These are phyloP conservation scores for Drosophila setifemur DNA, from an alignment of 1,140 invertebrate genomes.

Conservation along the genomic window DNA sequence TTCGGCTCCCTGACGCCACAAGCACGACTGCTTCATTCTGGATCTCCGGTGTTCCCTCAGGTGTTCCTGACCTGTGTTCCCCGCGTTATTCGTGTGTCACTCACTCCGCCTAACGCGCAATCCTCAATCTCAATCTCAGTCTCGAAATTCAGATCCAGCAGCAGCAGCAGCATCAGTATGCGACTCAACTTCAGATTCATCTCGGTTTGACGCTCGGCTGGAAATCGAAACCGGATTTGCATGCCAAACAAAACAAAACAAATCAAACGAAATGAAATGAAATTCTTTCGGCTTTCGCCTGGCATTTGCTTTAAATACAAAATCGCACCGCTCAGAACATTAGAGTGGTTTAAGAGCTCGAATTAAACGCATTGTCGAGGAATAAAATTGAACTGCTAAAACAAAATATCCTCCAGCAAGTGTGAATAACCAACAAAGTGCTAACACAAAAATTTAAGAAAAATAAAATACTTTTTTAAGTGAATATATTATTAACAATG, in stretches of 20 bases:
- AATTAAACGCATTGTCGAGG: constrained; percentile 45
- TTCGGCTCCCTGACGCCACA: constrained; percentile 42
- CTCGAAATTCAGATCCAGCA: constrained; percentile 21
- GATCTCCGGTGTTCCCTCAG: constrained; percentile 12
- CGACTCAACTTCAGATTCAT: constrained; percentile 19
- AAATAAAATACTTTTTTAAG: neutral
- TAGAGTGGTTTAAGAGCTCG: constrained; percentile 73
- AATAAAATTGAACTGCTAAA: neutral
- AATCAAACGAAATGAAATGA: constrained; percentile 43
- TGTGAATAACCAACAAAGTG: constrained; percentile 17
- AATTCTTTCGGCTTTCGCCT: constrained; percentile 58
- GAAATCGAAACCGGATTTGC: constrained; percentile 68
- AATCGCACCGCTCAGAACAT: constrained; percentile 66
- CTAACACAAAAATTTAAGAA: constrained; percentile 6
- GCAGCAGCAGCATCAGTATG: constrained; percentile 1
- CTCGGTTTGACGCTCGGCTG: constrained; percentile 45
- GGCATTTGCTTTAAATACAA: constrained; percentile 70
- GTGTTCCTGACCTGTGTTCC: constrained; percentile 42
- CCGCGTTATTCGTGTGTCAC: constrained; percentile 55
- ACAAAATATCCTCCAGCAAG: constrained; percentile 21
- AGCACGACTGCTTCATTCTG: constrained; percentile 55
- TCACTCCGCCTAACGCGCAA: constrained; percentile 41
- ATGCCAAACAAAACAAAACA: constrained; percentile 26
- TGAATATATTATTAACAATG: constrained; percentile 20
- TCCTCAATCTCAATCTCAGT: neutral